Percentiles rank a stretch among this genome's conserved stretches.
Conservation (phyloP, 2,113 vertebrate genomes). For the Centropristis striata region DNA sequence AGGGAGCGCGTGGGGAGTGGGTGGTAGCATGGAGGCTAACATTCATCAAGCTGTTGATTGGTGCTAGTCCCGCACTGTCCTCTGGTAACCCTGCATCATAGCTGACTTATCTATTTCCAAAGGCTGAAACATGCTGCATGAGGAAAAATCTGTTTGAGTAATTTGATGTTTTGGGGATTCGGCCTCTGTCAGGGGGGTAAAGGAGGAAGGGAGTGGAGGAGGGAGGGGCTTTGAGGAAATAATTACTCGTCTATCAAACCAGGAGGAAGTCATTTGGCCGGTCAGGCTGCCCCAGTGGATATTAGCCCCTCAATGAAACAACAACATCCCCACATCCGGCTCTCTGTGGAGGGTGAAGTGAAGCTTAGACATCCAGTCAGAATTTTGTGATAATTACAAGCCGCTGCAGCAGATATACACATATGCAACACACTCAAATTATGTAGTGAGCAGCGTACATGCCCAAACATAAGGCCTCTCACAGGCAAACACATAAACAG, state of each 20-base stretch:
- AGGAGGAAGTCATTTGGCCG: conserved; percentile 74
- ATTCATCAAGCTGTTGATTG: conserved; percentile 78
- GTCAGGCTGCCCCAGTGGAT: conserved; percentile 72
- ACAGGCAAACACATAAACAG: conserved; percentile 7
- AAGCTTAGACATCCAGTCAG: conserved; percentile 47
- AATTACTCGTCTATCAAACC: conserved; percentile 76
- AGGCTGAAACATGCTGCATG: not conserved
- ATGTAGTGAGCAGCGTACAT: conserved; percentile 4
- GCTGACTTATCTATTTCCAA: conserved; percentile 29
- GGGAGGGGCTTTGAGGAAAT: conserved; percentile 68
- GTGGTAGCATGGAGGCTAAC: conserved; percentile 46
- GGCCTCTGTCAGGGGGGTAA: conserved; percentile 10
- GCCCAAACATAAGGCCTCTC: conserved; percentile 9
- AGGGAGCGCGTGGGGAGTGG: conserved; percentile 52
- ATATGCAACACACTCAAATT: not conserved
- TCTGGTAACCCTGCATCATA: conserved; percentile 17
- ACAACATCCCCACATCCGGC: conserved; percentile 69
- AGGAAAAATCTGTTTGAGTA: conserved; percentile 4
- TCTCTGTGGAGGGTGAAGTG: conserved; percentile 46
- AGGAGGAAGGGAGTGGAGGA: conserved; percentile 55
- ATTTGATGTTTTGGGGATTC: conserved; percentile 56
- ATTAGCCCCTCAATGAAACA: conserved; percentile 64
- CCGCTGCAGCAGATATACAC: conserved; percentile 7
- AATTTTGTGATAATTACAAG: conserved; percentile 56
- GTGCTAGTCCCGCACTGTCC: conserved; percentile 50